These are phyloP conservation scores for Aythya baeri DNA, from an alignment of 2,113 vertebrate genomes.

Conservation along the genomic window DNA sequence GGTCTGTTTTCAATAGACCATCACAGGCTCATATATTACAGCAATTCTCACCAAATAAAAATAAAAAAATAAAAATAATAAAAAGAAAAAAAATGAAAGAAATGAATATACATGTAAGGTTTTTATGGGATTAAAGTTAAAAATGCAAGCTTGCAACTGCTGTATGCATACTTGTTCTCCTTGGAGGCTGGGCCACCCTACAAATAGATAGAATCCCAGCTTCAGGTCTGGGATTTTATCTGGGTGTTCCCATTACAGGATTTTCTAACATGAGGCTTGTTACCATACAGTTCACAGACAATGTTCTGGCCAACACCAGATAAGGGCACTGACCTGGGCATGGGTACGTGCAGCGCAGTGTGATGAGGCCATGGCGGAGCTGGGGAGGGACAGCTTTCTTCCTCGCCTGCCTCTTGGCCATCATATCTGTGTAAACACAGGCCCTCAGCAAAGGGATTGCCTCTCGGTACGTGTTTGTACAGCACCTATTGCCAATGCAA, in stretches of 20 bases:
- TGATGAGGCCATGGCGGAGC: neutral
- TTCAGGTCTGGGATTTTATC: neutral
- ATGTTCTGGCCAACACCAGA: neutral
- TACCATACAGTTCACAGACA: neutral
- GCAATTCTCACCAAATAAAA: constrained; percentile 15
- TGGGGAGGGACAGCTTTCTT: neutral
- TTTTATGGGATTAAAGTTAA: constrained; percentile 11
- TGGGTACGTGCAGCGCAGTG: neutral
- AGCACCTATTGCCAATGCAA: neutral
- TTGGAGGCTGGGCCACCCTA: neutral
- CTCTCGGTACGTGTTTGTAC: neutral
- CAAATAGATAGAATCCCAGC: neutral
- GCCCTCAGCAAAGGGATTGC: neutral
- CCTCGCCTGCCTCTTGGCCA: neutral
- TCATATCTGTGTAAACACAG: neutral
- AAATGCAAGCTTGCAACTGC: constrained; percentile 2
- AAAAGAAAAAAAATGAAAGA: neutral
- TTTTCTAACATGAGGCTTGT: neutral
- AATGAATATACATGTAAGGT: neutral
- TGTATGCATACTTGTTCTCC: neutral
- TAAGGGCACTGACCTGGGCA: neutral
- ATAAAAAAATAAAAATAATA: neutral
- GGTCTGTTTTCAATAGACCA: constrained; percentile 39
- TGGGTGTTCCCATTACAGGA: neutral
- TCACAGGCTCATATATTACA: neutral